Evolutionary conservation across 2,888 invertebrate genomes (phyloP), one percentile per base, ranked within the genome.

Genomic region (Anagyrus pseudococci): DNA sequence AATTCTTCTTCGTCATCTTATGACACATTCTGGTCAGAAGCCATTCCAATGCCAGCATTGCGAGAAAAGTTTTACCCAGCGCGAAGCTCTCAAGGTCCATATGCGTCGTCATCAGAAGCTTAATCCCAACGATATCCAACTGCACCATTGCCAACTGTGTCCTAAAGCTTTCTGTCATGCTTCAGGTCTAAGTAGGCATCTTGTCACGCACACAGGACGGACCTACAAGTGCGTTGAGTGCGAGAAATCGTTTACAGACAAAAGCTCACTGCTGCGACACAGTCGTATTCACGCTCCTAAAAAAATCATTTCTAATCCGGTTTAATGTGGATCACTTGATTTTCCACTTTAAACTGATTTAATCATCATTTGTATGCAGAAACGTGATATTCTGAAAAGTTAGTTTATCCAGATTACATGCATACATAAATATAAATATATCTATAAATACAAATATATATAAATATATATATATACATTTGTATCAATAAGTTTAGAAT

Each of bases 41-140:
- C 91, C 91, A 8, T 88, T 87, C 81, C 83, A 83, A 68, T 92
- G 92, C 75, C 77, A 83, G 0, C 80, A 82, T 66, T 92, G 92
- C 72, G 82, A 84, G 0, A 88, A 88, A 75, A 86, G 88, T 65
- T 92, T 90, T 80, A 89, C 90, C 0, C 91, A 91, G 78, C 88
- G 89, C 67, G 87, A 87, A 70, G 86, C 89, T 50, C 81, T 92
- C 19, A 81, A 82, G 19, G 83, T 86, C 26, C 92, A 92, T 77
- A 84, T 86, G 73, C 81, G 85, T 1, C 82, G 84, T 29, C 88
- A 88, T 73, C 84, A 86, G 43, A 79, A 84, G 64, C 81, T 86
- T 71, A 82, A 83, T 74, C 83, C 86, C 40, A 80, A 85, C 49
- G 81, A 86, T 65, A 84, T 88, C 29, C 83, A 84, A 69, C 81